Evolutionary conservation across 1,140 invertebrate genomes (phyloP).

Genomic region (Heliconius hewitsoni): DNA sequence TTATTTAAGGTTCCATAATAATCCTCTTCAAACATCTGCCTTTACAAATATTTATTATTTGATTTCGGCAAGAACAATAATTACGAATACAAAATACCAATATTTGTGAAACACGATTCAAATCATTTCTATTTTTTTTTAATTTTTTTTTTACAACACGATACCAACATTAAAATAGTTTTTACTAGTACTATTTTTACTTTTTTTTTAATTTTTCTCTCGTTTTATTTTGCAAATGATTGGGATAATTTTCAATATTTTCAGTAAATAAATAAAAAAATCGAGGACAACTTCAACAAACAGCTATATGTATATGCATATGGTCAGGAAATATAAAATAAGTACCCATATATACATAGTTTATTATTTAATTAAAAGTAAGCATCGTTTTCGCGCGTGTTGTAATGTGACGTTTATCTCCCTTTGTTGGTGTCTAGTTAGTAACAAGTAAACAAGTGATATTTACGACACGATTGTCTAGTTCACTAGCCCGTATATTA

Average conservation of each 20-base stretch:
- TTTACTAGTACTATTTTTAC: too few species aligned
- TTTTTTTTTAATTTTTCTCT: too few species aligned
- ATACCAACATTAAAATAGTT: too few species aligned
- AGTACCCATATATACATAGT: not conserved
- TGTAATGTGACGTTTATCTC: constrained; percentile 31
- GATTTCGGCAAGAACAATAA: constrained; percentile 39
- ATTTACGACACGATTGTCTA: constrained; percentile 32
- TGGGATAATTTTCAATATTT: not conserved
- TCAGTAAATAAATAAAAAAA: not conserved
- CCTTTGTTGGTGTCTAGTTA: constrained; percentile 33
- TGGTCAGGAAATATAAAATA: constrained; percentile 6
- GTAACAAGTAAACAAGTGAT: constrained; percentile 24
- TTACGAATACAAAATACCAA: constrained; percentile 25
- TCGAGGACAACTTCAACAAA: not conserved
- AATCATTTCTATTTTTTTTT: not conserved
- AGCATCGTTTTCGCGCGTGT: not conserved
- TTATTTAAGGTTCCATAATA: constrained; percentile 67
- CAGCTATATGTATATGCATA: not conserved
- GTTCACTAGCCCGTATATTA: constrained; percentile 5
- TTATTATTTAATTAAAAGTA: not conserved
- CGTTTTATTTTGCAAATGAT: not conserved
- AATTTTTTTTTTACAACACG: too few species aligned
- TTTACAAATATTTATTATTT: constrained; percentile 77
- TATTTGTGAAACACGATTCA: constrained; percentile 20
- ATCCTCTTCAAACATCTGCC: constrained; percentile 72